These are phyloP conservation scores for Orthosia gracilis DNA, from an alignment of 2,888 invertebrate species.

Conservation along the genomic window DNA sequence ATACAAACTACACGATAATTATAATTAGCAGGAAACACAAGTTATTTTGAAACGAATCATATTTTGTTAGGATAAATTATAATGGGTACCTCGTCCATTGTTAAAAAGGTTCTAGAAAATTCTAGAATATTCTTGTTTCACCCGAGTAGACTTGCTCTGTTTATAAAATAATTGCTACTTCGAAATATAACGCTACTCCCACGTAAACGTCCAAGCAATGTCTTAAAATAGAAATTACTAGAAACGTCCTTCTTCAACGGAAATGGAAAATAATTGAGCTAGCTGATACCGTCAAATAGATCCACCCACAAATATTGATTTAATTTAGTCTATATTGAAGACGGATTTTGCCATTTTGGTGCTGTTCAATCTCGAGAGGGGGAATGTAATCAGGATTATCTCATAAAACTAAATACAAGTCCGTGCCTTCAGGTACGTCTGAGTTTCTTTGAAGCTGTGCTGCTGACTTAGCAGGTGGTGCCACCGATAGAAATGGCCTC, in stretches of 20 bases:
- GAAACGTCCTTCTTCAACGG: slow-evolving; percentile 1
- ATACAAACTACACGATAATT: slow-evolving; percentile 4
- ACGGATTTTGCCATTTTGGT: slow-evolving; percentile 26
- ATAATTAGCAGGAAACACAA: slow-evolving; percentile 27
- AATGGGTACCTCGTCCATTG: background rate
- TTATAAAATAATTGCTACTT: slow-evolving; percentile 24
- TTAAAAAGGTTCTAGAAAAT: slow-evolving; percentile 3
- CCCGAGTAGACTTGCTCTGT: background rate
- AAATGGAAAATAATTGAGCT: slow-evolving; percentile 42
- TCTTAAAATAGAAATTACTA: slow-evolving; percentile 32
- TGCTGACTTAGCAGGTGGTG: slow-evolving; percentile 72
- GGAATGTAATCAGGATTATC: slow-evolving; percentile 61
- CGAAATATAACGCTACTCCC: slow-evolving; percentile 30
- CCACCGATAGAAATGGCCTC: slow-evolving; percentile 60
- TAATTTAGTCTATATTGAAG: slow-evolving; percentile 21
- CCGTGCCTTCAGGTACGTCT: slow-evolving; percentile 68
- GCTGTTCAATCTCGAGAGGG: slow-evolving; percentile 42
- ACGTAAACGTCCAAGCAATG: background rate
- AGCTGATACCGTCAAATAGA: slow-evolving; percentile 18
- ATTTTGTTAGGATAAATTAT: slow-evolving; percentile 15
- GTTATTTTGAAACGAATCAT: background rate
- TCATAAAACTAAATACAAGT: slow-evolving; percentile 60
- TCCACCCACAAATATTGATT: slow-evolving; percentile 42
- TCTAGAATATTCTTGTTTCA: background rate
- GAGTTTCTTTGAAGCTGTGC: slow-evolving; percentile 76